Evolutionary conservation across 2,888 invertebrate genomes (phyloP).

Genomic region (Eupeodes luniger): DNA sequence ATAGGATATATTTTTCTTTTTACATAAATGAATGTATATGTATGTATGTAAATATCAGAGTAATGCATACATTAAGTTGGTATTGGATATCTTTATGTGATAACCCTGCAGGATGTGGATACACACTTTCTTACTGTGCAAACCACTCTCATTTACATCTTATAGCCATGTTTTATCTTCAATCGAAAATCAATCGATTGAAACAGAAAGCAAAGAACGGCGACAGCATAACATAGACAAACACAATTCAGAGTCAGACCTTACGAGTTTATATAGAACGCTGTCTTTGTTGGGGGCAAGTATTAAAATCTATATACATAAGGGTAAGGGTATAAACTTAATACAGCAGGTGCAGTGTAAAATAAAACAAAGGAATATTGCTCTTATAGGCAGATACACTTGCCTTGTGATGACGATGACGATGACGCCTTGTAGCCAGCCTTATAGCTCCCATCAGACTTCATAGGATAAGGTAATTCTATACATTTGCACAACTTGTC

Average conservation of each 20-base stretch:
- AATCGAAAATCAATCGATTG: constrained; percentile 67
- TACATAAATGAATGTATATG: neutral
- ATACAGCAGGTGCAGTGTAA: neutral
- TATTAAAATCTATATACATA: neutral
- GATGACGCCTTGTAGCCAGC: neutral
- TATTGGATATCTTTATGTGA: constrained; percentile 28
- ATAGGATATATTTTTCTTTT: neutral
- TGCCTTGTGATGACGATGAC: neutral
- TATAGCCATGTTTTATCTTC: constrained; percentile 65
- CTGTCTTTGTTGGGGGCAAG: neutral
- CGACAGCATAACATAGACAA: constrained; percentile 14
- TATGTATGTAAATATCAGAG: neutral
- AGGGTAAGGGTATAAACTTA: neutral
- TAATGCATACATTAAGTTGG: constrained; percentile 35
- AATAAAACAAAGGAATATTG: constrained; percentile 16
- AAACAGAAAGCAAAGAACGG: constrained; percentile 53
- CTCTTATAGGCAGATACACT: constrained; percentile 16
- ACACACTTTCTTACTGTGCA: constrained; percentile 51
- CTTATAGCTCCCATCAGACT: neutral
- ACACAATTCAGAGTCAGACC: neutral
- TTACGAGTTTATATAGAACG: no score
- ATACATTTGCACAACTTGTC: constrained; percentile 38
- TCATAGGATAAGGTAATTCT: constrained; percentile 29
- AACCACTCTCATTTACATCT: constrained; percentile 63
- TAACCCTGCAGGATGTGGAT: constrained; percentile 47